Evolutionary conservation across 30 jellyfish, hydroid and myxozoan genomes (phyloP), one percentile per base, ranked within the genome.

Genomic region (Turritopsis rubra): DNA sequence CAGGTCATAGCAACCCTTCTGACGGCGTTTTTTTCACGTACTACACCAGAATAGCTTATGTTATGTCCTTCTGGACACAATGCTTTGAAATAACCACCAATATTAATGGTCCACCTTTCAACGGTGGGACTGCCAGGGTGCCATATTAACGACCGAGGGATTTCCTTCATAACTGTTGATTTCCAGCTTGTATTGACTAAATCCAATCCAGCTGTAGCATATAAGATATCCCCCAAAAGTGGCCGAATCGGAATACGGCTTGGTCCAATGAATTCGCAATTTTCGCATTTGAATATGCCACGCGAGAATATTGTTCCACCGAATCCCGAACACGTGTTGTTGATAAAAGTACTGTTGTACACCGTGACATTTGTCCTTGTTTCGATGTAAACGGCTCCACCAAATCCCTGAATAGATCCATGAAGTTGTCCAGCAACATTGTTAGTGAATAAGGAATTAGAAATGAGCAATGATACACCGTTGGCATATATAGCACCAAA

Each of bases 51-150:
- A 19, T 87, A 88, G 25, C 95, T 80, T 3, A 93, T 81, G 65
- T 93, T 93, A 70, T 88, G 96, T 0, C 98, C 98, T 52, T 84
- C 89, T 22, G 98, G 98, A 75, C 98, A 93, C 41, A 19, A 27
- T n/a, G 95, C 94, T 1, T 21, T 65, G 84, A 93, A 88, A 68
- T 80, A 76, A 3, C 98, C 98, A 21, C 72, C 76, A 52, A 93
- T 81, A 27, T 26, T 21, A 7, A 93, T 93, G 28, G 21, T 27
- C 98, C 98, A 93, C 0, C 54, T 66, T 66, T 93, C 98, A 5
- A 81, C 41, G 7, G 95, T 93, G 23, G 98, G 98, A 66, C 98
- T 93, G 0, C 98, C 98, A 4, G 98, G 98, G 75, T 93, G 98
- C 98, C 98, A 93, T 18, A 93, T 93, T 1, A 92, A 87, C 21